Evolutionary conservation across 2,797 vertebrate species (phyloP), one percentile per base, ranked within the genome.

Genomic region (Philypnodon macrostomus): DNA sequence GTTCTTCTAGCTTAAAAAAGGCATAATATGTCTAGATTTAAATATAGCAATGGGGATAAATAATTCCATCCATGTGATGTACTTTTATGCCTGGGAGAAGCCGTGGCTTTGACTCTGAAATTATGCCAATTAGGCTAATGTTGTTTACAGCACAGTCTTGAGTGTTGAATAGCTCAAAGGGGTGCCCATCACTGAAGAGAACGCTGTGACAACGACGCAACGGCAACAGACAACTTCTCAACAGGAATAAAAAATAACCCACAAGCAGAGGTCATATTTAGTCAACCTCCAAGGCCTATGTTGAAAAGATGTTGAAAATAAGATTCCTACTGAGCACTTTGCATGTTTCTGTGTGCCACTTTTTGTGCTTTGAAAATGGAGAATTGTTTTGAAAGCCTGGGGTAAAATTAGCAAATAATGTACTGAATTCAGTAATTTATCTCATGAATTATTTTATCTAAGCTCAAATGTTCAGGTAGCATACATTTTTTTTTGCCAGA

Each of bases 61-160:
- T 35, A 30, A 73, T 64, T 62, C 38, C 48, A 58, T 50, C 44
- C 32, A 11, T 60, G 53, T 33, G 47, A 72, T 68, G 42, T 36
- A 37, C 39, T 69, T 66, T 70, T 48, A 60, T 75, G 72, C 59
- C 66, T 68, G 57, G 55, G 30, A 73, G 66, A 67, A 70, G 66
- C 32, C 24, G 33, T 24, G 41, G 48, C 53, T 74, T 76, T 60
- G 50, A 42, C 54, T 70, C 18, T 70, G 23, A 79, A 54, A 77
- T 62, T 56, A 71, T 62, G 58, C 50, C 67, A 67, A 77, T 71
- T 67, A 73, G 68, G 51, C 53, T 68, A 67, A 48, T 74, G 48
- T 57, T 75, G 72, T 70, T 73, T 71, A 69, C 67, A 45, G 55
- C 49, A 8, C 18, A 27, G 37, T 46, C 47, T 49, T 18, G 17